Evolutionary conservation across 1,140 invertebrate genomes (phyloP), one percentile per base, ranked within the genome.

Genomic region (Vanessa atalanta): DNA sequence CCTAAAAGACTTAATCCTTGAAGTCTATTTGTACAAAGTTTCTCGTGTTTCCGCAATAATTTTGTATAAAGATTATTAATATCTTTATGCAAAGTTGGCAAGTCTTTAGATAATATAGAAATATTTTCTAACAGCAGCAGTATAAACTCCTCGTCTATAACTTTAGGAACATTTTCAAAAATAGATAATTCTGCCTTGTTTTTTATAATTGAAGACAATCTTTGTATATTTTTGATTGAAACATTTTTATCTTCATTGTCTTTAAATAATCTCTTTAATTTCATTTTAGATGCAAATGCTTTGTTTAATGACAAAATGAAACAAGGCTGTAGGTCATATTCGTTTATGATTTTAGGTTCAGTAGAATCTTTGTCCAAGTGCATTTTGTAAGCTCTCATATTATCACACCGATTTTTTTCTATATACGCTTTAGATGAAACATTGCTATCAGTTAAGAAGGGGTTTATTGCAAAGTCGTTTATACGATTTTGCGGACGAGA

Each of bases 71-170:
- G 73, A 47, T 23, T 79, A 60, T 86, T 83, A 7, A 92, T 85
- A 51, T 92, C 86, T 82, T 88, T 86, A 50, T 88, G 73, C n/a
- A 89, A 55, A 63, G 57, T 73, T 0, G 88, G 87, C 47, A 85
- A 50, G 60, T 78, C 80, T 73, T 86, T 84, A 2, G 89, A 88
- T 5, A 91, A 67, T 16, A 77, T 51, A 9, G 77, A 77, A 47
- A 92, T 77, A 77, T 89, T 87, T 73, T 90, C 83, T 16, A 92
- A 68, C 11, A 92, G 48, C 20, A 85, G 70, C 3, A 88, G 57
- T 66, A 90, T 87, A 47, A 88, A 90, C 64, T 83, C 80, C 48
- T 90, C 88, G 65, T 90, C 85, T 15, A 91, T 86, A 37, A 82
- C 70, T 61, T 80, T 76, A 9, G 83, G 81, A 6, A 76, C 60